Base-by-base conservation (phyloP, 2,113 vertebrate genomes). In the Equus quagga region DNA sequence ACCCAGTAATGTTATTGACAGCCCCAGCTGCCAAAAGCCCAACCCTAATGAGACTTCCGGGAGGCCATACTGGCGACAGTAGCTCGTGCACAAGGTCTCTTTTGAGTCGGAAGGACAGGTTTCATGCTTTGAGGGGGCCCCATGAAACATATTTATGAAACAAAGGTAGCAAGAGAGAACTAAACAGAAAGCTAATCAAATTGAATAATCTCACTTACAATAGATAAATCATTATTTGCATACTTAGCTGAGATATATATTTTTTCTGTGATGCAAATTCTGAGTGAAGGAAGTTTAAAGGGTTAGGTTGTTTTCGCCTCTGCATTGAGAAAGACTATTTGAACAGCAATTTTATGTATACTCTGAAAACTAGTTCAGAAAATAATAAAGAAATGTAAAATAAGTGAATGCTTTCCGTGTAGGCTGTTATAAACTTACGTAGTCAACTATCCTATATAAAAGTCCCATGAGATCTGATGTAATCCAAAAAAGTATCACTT, bases 11-110 rank as follows among this genome's bases (percentile, higher is more conserved):
- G 36, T 95, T 91, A 97, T 33, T 97, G 97, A 96, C 36, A 79
- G 90, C 31, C 46, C 56, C 97, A 97, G 92, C 96, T 98, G 97
- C 70, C 1, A 21, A 76, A 92, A 44, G 28, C 41, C 64, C 54
- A 60, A n/a, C 8, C 51, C 24, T 73, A 44, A n/a, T n/a, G 94
- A 80, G 73, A 65, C 2, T 0, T 7, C 13, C 23, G 51, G 21
- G n/a, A 86, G 36, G 15, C n/a, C 2, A 2, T 12, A 1, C 54
- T 87, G 26, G 81, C 0, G 31, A 64, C 44, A 19, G 26, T 28
- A 26, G 62, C 67, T 84, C 21, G 28, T 3, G 24, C 2, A 41
- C 54, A 24, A 44, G 51, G 64, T 86, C 51, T 62, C 64, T 1
- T 69, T 79, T 84, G 58, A 70, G 65, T 87, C 44, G 51, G 46